Evolutionary conservation across 1,140 invertebrate species (phyloP), one percentile per base, ranked within the genome.

Genomic region (Oscheius sp.): DNA sequence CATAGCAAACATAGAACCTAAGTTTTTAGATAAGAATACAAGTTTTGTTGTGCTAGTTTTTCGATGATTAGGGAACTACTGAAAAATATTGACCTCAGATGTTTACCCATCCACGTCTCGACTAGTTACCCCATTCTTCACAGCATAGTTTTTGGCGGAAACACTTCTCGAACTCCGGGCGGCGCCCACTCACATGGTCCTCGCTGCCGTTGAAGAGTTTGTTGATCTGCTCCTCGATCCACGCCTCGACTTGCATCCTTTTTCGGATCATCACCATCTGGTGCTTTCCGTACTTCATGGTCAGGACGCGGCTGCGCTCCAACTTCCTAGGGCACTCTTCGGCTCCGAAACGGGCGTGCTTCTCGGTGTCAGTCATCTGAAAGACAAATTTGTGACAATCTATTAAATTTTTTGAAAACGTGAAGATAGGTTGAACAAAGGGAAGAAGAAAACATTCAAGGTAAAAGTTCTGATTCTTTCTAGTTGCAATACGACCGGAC

Each of bases 131-230:
- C n/a, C n/a, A n/a, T n/a, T n/a, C n/a, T n/a, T n/a, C n/a, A n/a
- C n/a, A n/a, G n/a, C n/a, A n/a, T n/a, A n/a, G n/a, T n/a, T n/a
- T n/a, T n/a, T n/a, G n/a, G n/a, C n/a, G n/a, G n/a, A n/a, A n/a
- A n/a, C n/a, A n/a, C n/a, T n/a, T n/a, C n/a, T n/a, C n/a, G n/a
- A n/a, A n/a, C n/a, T 55, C 4, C 23, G 49, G 23, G 49, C 7
- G 49, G 23, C 49, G 49, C n/a, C 15, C 0, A 68, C 69, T 64
- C 15, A 71, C 69, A 38, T 71, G 58, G 34, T 63, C 59, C 38
- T 71, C 69, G 52, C 64, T 71, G 36, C 69, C 69, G 42, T 71
- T 71, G 69, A 71, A 71, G 7, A 71, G 42, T 31, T 71, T 64
- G 29, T 55, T 71, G 31, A 71, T 58, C 36, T 71, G 52, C 13